These are phyloP conservation scores for Drosophila nigricruria DNA, from an alignment of 2,888 invertebrate species.

Conservation along the genomic window DNA sequence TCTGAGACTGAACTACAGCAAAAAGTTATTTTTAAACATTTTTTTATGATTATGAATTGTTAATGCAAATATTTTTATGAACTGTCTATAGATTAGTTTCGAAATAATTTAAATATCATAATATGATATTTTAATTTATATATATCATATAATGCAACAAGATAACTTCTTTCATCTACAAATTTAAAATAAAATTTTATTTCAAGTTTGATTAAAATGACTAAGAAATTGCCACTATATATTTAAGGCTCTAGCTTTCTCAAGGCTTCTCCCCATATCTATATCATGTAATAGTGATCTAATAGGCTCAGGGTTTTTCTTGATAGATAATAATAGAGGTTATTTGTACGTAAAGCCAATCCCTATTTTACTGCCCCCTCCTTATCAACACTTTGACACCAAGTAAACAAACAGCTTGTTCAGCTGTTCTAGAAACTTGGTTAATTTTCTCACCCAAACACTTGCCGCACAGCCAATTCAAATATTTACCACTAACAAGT, in stretches of 20 bases:
- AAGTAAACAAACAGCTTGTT: slow-evolving; percentile 7
- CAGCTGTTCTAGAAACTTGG: slow-evolving; percentile 6
- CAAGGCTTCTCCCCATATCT: neutral
- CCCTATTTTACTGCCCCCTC: neutral
- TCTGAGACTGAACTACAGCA: neutral
- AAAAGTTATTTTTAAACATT: neutral
- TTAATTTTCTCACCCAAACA: slow-evolving; percentile 19
- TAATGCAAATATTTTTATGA: neutral
- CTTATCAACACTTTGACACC: neutral
- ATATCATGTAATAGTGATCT: neutral
- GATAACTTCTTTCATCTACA: neutral
- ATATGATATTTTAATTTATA: no score
- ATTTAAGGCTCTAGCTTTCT: neutral
- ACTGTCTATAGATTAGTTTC: neutral
- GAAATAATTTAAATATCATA: no score
- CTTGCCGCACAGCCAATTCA: slow-evolving; percentile 37
- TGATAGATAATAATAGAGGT: neutral
- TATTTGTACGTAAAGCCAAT: neutral
- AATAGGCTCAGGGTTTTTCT: neutral
- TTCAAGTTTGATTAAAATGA: neutral
- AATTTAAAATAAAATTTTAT: neutral
- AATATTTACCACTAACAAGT: slow-evolving; percentile 44
- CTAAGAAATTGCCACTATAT: neutral
- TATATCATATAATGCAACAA: no score
- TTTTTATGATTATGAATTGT: neutral